Conservation (phyloP, 2,888 invertebrate species). For the Patella depressa region DNA sequence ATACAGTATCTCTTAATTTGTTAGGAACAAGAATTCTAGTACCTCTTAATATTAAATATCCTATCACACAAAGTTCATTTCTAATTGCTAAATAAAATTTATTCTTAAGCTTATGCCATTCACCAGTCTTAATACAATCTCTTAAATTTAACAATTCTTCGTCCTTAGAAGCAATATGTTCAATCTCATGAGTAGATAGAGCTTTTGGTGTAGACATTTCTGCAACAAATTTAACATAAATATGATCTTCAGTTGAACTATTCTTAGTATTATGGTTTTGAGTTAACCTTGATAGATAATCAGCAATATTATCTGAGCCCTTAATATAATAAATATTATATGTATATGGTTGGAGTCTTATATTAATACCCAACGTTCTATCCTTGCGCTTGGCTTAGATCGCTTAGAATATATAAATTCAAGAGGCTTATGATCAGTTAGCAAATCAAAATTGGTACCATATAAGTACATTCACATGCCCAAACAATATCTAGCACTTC, state of each 20-base stretch:
- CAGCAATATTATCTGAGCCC: too few relatives aligned
- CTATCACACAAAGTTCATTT: background rate
- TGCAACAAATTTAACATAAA: constrained; percentile 1
- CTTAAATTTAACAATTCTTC: constrained; percentile 14
- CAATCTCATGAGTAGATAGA: background rate
- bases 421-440: too few relatives aligned
- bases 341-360: too few relatives aligned
- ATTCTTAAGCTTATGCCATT: background rate
- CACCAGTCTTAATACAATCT: background rate
- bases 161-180: too few relatives aligned
- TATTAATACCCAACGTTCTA: too few relatives aligned
- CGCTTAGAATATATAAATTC: too few relatives aligned
- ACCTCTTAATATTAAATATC: background rate
- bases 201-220: constrained; percentile 15
- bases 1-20: background rate
- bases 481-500: too few relatives aligned
- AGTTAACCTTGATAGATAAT: too few relatives aligned
- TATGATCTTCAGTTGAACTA: background rate
- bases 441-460: too few relatives aligned
- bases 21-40: background rate
- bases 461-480: too few relatives aligned
- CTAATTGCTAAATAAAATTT: constrained; percentile 5
- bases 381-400: too few relatives aligned
- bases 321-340: too few relatives aligned
- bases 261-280: background rate